Evolutionary conservation across 2,113 vertebrate genomes (phyloP).

Genomic region (Psephotus haematonotus): DNA sequence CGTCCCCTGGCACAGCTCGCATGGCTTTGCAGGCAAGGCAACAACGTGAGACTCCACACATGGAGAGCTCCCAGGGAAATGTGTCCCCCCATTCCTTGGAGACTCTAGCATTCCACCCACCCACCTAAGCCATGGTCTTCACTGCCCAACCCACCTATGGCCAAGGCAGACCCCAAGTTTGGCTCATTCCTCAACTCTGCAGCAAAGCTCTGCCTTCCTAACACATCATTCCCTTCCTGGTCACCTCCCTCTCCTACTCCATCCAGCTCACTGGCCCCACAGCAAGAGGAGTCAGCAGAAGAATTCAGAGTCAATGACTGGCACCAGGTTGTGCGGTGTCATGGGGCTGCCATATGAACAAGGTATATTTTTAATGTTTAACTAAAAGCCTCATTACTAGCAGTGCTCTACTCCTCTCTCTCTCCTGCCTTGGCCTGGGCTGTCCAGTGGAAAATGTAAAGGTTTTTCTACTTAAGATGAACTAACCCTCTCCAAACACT

Average conservation of each 20-base stretch:
- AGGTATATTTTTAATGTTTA: background rate
- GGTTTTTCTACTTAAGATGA: background rate
- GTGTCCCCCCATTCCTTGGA: background rate
- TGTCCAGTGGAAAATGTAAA: background rate
- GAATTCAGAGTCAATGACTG: background rate
- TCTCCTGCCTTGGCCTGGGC: background rate
- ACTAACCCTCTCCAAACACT: background rate
- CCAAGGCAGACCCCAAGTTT: background rate
- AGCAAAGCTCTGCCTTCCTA: background rate
- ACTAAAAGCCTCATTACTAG: background rate
- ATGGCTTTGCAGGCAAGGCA: background rate
- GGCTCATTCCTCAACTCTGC: background rate
- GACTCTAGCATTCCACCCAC: background rate
- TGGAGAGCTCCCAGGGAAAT: background rate
- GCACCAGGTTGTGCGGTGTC: fast-evolving
- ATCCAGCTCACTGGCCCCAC: background rate
- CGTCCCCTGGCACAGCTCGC: background rate
- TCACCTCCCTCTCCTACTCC: background rate
- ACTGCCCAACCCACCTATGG: background rate
- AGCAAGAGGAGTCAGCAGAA: background rate
- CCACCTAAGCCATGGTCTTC: background rate
- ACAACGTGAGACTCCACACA: background rate
- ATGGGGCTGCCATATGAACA: background rate
- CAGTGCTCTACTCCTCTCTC: background rate
- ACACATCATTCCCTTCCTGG: background rate